phyloP scores from a whole-genome alignment of 2,797 vertebrate genomes.

The Tangara arthus region DNA sequence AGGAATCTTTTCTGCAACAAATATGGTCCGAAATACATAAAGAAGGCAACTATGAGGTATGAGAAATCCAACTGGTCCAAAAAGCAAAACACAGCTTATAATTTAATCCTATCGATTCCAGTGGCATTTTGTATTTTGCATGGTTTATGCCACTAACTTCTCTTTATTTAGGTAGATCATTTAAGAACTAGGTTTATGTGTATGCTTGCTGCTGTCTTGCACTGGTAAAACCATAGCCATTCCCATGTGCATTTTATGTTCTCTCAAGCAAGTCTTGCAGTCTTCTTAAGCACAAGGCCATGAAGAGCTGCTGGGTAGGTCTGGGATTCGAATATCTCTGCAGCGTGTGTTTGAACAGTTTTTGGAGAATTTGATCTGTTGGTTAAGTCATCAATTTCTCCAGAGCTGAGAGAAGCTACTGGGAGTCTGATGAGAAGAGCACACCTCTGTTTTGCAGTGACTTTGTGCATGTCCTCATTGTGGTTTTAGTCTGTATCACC shows the following conservation, averaged over 20 bases:
- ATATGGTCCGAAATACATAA: background rate
- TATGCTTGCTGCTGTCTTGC: background rate
- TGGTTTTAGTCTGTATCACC: background rate
- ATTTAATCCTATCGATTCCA: background rate
- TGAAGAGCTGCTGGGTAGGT: background rate
- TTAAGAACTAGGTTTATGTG: background rate
- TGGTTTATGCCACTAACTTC: background rate
- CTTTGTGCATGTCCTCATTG: accelerated
- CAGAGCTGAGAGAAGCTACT: background rate
- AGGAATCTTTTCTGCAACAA: background rate
- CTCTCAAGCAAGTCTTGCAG: background rate
- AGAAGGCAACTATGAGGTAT: background rate
- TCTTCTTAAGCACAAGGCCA: background rate
- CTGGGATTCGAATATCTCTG: background rate
- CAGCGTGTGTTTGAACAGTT: background rate
- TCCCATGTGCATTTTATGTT: background rate
- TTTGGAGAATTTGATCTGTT: background rate
- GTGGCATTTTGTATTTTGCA: background rate
- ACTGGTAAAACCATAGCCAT: background rate
- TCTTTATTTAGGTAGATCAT: background rate
- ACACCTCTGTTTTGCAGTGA: background rate
- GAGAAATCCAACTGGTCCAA: background rate
- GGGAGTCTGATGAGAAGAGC: background rate
- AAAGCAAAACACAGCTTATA: background rate
- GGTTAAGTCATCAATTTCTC: background rate